Conservation (phyloP, 2,888 invertebrate species). For the Ischnura elegans region DNA sequence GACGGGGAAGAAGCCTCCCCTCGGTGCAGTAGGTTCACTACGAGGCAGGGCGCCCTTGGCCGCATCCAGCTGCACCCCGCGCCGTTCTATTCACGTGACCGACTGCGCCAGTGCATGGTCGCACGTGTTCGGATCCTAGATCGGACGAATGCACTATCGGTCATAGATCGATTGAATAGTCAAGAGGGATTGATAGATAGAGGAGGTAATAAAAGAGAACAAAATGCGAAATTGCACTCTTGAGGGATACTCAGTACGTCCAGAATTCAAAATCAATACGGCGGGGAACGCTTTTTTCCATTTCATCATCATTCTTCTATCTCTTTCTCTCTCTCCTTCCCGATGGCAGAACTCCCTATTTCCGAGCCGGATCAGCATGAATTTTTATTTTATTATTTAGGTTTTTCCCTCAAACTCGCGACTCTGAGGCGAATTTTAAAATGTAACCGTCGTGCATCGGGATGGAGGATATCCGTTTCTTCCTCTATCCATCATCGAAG, state of each 20-base stretch:
- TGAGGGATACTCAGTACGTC: background rate
- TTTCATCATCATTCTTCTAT: background rate
- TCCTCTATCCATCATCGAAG: background rate
- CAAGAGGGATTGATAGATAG: no score
- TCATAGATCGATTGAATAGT: slow-evolving; percentile 4
- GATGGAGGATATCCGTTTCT: background rate
- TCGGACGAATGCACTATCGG: background rate
- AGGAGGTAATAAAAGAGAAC: background rate
- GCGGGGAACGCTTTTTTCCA: background rate
- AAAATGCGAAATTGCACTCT: background rate
- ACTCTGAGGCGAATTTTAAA: background rate
- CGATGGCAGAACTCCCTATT: background rate
- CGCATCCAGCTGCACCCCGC: background rate
- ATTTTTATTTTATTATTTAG: background rate
- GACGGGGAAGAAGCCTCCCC: no score
- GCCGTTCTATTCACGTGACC: background rate
- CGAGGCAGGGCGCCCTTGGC: background rate
- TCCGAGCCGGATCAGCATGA: background rate
- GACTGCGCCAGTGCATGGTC: background rate
- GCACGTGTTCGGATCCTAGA: background rate
- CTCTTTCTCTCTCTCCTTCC: background rate
- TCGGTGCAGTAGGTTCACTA: background rate
- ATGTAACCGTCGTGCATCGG: background rate
- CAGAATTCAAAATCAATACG: slow-evolving; percentile 10
- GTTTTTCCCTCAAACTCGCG: background rate